Evolutionary conservation across 2,797 vertebrate species (phyloP).

Genomic region (Cynopterus sphinx): DNA sequence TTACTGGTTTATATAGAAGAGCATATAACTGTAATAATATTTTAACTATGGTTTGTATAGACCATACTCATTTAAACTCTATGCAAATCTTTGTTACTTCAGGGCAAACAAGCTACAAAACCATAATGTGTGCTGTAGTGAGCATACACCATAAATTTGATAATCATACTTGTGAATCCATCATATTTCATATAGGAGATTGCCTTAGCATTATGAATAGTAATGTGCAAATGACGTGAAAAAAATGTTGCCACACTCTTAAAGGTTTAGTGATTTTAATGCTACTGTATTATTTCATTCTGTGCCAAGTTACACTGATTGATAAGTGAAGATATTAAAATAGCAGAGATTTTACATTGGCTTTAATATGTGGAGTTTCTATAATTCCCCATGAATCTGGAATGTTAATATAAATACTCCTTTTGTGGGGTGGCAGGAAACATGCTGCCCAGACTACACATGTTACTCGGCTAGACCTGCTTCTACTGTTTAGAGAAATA

Average conservation of each 20-base stretch:
- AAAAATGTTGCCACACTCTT: slow-evolving; percentile 67
- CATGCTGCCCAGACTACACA: slow-evolving; percentile 84
- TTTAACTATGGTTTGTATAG: slow-evolving; percentile 85
- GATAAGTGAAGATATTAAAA: slow-evolving; percentile 70
- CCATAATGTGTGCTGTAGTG: slow-evolving; percentile 72
- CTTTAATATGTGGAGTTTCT: slow-evolving; percentile 63
- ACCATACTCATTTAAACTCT: slow-evolving; percentile 78
- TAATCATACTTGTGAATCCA: slow-evolving; percentile 80
- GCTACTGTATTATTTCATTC: slow-evolving; percentile 49
- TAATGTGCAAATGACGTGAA: slow-evolving; percentile 68
- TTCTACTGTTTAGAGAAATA: slow-evolving; percentile 84
- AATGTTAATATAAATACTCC: slow-evolving; percentile 79
- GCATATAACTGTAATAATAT: slow-evolving; percentile 83
- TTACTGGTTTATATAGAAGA: slow-evolving; percentile 81
- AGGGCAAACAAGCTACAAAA: slow-evolving; percentile 81
- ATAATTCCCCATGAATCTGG: slow-evolving; percentile 66
- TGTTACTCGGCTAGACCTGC: slow-evolving; percentile 89
- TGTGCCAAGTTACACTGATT: slow-evolving; percentile 52
- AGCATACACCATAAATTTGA: slow-evolving; percentile 81
- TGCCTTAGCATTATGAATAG: slow-evolving; percentile 63
- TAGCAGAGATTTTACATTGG: slow-evolving; percentile 70
- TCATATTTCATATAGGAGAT: slow-evolving; percentile 77
- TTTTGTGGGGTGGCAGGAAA: slow-evolving; percentile 83
- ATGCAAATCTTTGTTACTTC: slow-evolving; percentile 82
- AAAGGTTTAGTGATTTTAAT: slow-evolving; percentile 69